Evolutionary conservation across 2,113 vertebrate genomes (phyloP), one percentile per base, ranked within the genome.

Genomic region (Menura novaehollandiae): DNA sequence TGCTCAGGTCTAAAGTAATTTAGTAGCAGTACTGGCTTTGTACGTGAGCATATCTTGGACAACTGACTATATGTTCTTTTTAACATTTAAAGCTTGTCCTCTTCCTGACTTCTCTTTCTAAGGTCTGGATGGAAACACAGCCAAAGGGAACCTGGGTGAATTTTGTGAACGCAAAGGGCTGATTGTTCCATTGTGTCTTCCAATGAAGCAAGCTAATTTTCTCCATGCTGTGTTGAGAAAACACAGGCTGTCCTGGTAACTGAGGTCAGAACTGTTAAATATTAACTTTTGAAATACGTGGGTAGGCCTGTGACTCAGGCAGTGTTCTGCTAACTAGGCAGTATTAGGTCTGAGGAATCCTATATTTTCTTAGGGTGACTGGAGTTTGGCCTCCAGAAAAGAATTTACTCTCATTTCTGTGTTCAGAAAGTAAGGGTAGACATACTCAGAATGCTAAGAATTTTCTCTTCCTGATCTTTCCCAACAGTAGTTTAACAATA

Each of bases 181-280:
- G 9, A 13, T 76, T 39, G 6, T 46, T 84, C 6, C 27, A 21
- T 28, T 22, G 16, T 52, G 26, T 72, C 52, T 72, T 85, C 32
- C 74, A 72, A 0, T 37, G 66, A 74, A 87, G 46, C 53, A 69
- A 76, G 32, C 7, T 88, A 74, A 51, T 87, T 92, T 84, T 66
- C 24, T 85, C 32, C 7, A 1, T 26, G 18, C 24, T 79, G 26
- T 43, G 27, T 26, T 67, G 53, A 75, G 44, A 77, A 85, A 81
- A 30, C 58, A 55, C 56, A 79, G 71, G 23, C 56, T 91, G 58
- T 43, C 58, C 58, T 46, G 51, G 41, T 76, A 72, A 72, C 32
- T n/a, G 66, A 88, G 77, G 84, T 95, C 49, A 93, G 53, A 94
- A 58, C 26, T 87, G 27, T 96, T 94, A 76, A 95, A 79, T 91